phyloP scores from a whole-genome alignment of 2,888 invertebrate genomes.

The Rhogogaster chlorosoma region DNA sequence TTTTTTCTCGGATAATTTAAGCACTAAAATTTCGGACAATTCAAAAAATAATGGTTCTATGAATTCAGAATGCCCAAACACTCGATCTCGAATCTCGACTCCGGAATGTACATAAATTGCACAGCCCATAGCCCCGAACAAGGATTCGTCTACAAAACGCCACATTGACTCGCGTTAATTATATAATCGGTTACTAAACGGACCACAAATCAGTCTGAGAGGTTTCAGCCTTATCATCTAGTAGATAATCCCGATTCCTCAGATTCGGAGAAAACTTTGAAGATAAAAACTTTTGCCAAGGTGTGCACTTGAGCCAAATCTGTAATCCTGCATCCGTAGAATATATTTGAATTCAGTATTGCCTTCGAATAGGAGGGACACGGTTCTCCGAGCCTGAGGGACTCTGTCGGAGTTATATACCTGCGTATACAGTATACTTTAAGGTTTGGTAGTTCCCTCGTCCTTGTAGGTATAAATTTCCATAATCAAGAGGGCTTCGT shows the following conservation, averaged over 20 bases:
- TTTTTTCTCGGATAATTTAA: not conserved
- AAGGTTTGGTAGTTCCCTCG: not conserved
- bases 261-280: not conserved
- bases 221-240: not conserved
- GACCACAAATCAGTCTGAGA: not conserved
- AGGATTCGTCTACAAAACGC: not conserved
- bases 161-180: not conserved
- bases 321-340: not conserved
- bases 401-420: not conserved
- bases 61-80: not conserved
- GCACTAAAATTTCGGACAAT: not conserved
- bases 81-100: not conserved
- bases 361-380: not conserved
- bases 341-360: not conserved
- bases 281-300: not conserved
- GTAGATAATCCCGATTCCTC: not conserved
- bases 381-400: not conserved
- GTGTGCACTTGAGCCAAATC: not conserved
- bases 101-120: not conserved
- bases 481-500: not conserved
- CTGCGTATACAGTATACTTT: not conserved
- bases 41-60: not conserved
- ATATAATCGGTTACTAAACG: not conserved
- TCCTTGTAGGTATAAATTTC: slow-evolving; percentile 17
- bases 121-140: not conserved